These are phyloP conservation scores for Pholis gunnellus DNA, from an alignment of 2,113 vertebrate genomes.

Conservation along the genomic window DNA sequence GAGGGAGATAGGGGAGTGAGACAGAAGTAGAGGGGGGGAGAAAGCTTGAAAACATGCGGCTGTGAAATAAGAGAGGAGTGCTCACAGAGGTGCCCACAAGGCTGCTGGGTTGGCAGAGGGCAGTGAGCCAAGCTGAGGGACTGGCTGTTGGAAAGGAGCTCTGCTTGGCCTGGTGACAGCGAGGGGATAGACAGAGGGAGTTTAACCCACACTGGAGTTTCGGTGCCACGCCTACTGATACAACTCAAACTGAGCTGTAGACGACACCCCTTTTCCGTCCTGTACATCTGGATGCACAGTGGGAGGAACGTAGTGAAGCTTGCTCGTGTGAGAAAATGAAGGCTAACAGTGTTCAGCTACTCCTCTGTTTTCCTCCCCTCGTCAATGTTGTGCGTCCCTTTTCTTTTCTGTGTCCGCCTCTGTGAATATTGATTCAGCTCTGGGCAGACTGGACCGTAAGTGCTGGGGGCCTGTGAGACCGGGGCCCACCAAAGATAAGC, in stretches of 20 bases:
- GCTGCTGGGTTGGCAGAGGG: conserved; percentile 74
- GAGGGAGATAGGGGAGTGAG: conserved; percentile 65
- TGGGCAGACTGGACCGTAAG: conserved; percentile 66
- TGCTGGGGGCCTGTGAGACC: conserved; percentile 62
- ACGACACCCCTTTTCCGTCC: conserved; percentile 21
- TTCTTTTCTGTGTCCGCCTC: conserved; percentile 50
- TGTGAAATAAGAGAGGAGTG: conserved; percentile 70
- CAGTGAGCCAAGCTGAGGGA: conserved; percentile 58
- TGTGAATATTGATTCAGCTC: conserved; percentile 73
- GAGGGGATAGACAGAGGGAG: conserved; percentile 41
- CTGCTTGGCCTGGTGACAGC: conserved; percentile 59
- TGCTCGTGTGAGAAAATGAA: conserved; percentile 17
- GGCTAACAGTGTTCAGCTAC: conserved; percentile 26
- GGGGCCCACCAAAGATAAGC: conserved; percentile 72
- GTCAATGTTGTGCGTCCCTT: conserved; percentile 24
- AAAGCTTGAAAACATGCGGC: conserved; percentile 72
- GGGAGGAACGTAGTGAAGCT: conserved; percentile 3
- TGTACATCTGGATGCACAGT: conserved; percentile 41
- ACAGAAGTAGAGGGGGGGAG: conserved; percentile 66
- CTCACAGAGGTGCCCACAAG: conserved; percentile 71
- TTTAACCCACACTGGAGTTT: conserved; percentile 47
- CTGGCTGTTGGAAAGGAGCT: conserved; percentile 65
- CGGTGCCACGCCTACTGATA: conserved; percentile 50
- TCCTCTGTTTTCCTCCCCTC: conserved; percentile 25
- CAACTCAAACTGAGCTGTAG: conserved; percentile 1